phyloP scores from a whole-genome alignment of 2,797 vertebrate genomes.

The Pantherophis vulpinus region DNA sequence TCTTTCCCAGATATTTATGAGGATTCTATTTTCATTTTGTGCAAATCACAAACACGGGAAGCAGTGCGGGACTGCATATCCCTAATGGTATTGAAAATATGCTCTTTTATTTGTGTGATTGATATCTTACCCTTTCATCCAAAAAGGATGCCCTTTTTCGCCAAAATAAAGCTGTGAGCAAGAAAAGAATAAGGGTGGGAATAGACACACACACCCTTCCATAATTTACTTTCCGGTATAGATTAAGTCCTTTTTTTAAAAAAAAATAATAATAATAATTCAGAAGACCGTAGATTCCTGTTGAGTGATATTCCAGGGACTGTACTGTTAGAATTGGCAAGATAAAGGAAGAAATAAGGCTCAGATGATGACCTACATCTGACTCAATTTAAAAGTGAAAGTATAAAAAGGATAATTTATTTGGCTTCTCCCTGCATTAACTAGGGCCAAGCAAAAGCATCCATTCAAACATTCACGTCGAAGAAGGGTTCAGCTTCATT shows the following conservation, averaged over 20 bases:
- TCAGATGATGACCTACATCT: background rate
- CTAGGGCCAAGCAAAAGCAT: background rate
- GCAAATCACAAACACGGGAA: background rate
- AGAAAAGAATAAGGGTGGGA: background rate
- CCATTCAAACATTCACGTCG: background rate
- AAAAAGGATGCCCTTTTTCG: background rate
- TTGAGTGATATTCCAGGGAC: background rate
- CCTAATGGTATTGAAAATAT: background rate
- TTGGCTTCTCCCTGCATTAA: background rate
- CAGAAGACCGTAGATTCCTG: background rate
- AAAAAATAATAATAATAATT: background rate
- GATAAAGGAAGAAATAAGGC: background rate
- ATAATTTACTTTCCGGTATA: background rate
- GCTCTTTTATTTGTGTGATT: background rate
- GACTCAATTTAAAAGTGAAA: background rate
- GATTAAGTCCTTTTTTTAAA: background rate
- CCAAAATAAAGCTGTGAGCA: background rate
- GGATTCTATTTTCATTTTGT: background rate
- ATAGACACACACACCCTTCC: background rate
- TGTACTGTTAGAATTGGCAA: background rate
- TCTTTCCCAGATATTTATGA: background rate
- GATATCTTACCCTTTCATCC: background rate
- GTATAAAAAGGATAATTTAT: background rate
- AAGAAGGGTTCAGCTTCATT: background rate
- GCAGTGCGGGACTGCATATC: background rate